Base-by-base conservation (phyloP, 2,888 invertebrate species). In the Heliconius ismenius region DNA sequence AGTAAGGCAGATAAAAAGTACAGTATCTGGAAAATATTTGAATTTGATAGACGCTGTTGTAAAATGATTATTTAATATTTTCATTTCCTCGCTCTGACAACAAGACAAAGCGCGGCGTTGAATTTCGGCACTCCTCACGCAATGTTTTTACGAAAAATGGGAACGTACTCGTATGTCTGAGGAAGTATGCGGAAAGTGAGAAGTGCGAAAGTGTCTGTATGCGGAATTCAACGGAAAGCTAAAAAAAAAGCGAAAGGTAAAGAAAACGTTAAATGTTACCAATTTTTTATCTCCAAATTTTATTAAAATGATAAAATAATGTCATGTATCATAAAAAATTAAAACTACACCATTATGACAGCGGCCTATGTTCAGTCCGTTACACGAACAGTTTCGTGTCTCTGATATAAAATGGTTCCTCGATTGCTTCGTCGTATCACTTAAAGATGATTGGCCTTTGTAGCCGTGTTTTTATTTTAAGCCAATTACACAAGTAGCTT, bases 321-420 rank as follows among this genome's bases (percentile, higher is more conserved):
- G 7, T 26, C 32, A 36, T 32, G 1, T 21, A 64, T 10, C 21
- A 64, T 21, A 32, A 64, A 21, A 64, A 11, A 64, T 9, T 3
- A 36, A 43, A 67, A 43, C n/a, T n/a, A 13, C 24, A 36, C 18
- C 73, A 63, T 21, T 73, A 21, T 63, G 73, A 63, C 7, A 28
- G 21, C 39, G 62, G 70, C 62, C 62, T 63, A 62, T 26, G 39
- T 62, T 73, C 43, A 21, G 60, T 73, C 76, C 76, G 69, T 76
- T 75, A 79, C 81, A 78, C 76, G 79, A 81, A 73, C 75, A 69
- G 81, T 81, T 81, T 83, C 81, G 81, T 75, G 78, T 76, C 81
- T 78, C 79, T 80, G 76, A 82, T 82, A 77, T 79, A 76, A 81
- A 82, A 83, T 83, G 81, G 81, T 83, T 80, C 81, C 81, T 74